phyloP scores from a whole-genome alignment of 1,140 invertebrate species.

The Halesus radiatus region DNA sequence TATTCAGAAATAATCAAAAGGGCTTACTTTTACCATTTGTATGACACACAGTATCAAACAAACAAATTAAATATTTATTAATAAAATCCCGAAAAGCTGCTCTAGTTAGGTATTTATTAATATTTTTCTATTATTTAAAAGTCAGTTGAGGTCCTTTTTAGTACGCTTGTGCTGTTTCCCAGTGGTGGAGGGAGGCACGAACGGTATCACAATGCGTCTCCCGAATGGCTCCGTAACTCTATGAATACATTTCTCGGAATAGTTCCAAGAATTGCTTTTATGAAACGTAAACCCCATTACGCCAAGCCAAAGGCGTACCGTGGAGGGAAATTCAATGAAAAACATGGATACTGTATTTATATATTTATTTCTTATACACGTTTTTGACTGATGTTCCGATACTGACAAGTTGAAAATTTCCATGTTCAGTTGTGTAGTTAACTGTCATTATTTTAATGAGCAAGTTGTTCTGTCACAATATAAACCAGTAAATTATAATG shows the following conservation, averaged over 20 bases:
- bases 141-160: conserved; percentile 7
- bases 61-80: background rate
- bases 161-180: background rate
- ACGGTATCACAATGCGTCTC: conserved; percentile 51
- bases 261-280: conserved; percentile 54
- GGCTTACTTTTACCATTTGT: background rate
- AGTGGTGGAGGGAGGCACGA: conserved; percentile 14
- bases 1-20: no score
- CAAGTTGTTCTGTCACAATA: no score
- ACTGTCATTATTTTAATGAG: no score
- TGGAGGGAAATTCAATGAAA: background rate
- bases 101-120: background rate
- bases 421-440: no score
- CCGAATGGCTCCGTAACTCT: conserved; percentile 51
- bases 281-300: conserved; percentile 54
- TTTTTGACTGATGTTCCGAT: no score
- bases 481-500: no score
- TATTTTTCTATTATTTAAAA: background rate
- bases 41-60: background rate
- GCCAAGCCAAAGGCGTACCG: conserved; percentile 23
- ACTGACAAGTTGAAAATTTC: no score
- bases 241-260: conserved; percentile 54
- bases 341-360: background rate
- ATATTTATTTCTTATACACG: no score
- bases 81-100: background rate